Evolutionary conservation across 92 coral and sea anemone genomes (phyloP), one percentile per base, ranked within the genome.

Genomic region (Paramuricea clavata): DNA sequence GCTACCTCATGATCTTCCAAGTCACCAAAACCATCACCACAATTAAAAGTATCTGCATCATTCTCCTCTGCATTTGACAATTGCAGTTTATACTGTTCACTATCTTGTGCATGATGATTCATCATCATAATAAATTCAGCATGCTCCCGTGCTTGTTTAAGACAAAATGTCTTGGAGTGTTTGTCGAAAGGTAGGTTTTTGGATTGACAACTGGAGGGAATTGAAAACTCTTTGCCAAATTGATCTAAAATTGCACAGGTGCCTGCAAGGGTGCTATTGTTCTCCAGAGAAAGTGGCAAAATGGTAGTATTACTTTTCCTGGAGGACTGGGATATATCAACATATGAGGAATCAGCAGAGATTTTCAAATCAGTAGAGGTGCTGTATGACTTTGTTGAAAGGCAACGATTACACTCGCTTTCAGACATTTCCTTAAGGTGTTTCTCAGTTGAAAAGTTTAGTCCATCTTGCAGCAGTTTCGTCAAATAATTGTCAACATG

Each of bases 61-160:
- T 52, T 23, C 21, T 74, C 15, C 60, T 69, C 90, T 0, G 75
- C 67, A 23, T 27, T 54, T 12, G 84, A 49, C 27, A 85, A 43
- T 35, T 86, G 90, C 69, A 25, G 1, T 60, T 62, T 0, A 42
- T 32, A 28, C 19, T 34, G 11, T 12, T 74, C 77, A 74, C 69
- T 90, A 19, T 90, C 93, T 42, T 31, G 71, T 19, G 35, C 27
- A 83, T 87, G 93, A 13, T 80, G 44, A 11, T 82, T 21, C 75
- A 90, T 21, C 1, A 83, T 0, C 41, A 44, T 65, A 11, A 90
- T 52, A 22, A 90, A 90, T 39, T 90, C 85, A 49, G 35, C 61
- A 27, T 75, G 84, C 6, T 50, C 69, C 28, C 89, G 27, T n/a
- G 90, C 88, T 31, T 31, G 88, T 26, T 81, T 76, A 15, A 72